Evolutionary conservation across 2,113 vertebrate species (phyloP), one percentile per base, ranked within the genome.

Genomic region (Tragulus kanchil): DNA sequence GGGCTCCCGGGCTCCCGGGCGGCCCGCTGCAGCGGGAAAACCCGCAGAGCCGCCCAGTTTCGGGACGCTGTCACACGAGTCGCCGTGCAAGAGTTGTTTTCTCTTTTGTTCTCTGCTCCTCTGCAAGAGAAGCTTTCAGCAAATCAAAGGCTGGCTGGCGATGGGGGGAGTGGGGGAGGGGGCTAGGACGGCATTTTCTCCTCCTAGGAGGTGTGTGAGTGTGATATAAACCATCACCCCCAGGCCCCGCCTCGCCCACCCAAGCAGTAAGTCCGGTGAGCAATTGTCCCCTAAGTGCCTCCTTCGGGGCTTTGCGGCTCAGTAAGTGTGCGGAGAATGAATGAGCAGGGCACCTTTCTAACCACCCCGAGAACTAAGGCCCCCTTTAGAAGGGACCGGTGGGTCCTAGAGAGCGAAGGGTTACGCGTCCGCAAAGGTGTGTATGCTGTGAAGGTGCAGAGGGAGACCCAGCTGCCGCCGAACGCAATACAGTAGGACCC

Each of bases 371-470:
- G 48, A 69, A 48, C 28, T 9, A 8, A 1, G 14, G 19, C 2
- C 26, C 42, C 64, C 79, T 12, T 16, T 0, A 17, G 59, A 31
- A 48, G 81, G n/a, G 45, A 54, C 26, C 5, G 19, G 6, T 28
- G 79, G 95, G 56, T 69, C 79, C 73, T 73, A 56, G 59, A 85
- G 54, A 83, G 79, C 58, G 21, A 62, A 69, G 81, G 45, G 28
- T 31, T 45, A 17, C 4, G 45, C 48, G 31, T 36, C 56, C 23
- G 65, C 83, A 58, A 62, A 89, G 31, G 15, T 23, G 16, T 8
- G 56, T 48, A 17, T 50, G 19, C 48, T 42, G 10, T 9, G 56
- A 17, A 15, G 79, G 67, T 25, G 61, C 50, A 1, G 11, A 16
- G 23, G 23, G 69, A 62, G 45, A 50, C 69, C 48, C 21, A 21